phyloP scores from a whole-genome alignment of 2,888 invertebrate species.

The Cantharis rufa region DNA sequence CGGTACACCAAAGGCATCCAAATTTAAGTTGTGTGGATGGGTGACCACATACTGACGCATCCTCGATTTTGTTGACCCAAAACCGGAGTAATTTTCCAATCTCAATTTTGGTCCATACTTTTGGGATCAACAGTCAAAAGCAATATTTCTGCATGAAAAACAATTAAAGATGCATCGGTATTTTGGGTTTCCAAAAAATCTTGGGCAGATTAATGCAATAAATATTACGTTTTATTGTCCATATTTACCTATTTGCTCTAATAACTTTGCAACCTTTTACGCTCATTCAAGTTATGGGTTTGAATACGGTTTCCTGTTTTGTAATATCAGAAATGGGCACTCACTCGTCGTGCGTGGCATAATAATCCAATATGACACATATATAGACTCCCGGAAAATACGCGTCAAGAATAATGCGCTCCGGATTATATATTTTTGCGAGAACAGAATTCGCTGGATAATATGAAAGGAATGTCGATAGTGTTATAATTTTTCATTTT shows the following conservation, averaged over 20 bases:
- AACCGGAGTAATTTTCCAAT: too few species aligned
- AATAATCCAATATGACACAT: constrained; percentile 25
- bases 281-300: background rate
- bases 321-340: constrained; percentile 17
- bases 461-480: constrained; percentile 10
- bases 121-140: too few species aligned
- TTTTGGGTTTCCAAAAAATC: too few species aligned
- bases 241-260: background rate
- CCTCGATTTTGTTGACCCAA: too few species aligned
- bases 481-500: background rate
- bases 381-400: constrained; percentile 29
- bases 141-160: too few species aligned
- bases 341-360: constrained; percentile 12
- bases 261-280: background rate
- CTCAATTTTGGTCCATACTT: too few species aligned
- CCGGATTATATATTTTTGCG: constrained; percentile 24
- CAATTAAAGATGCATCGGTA: too few species aligned
- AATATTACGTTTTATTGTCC: background rate
- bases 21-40: too few species aligned
- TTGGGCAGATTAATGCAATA: too few species aligned
- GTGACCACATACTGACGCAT: too few species aligned
- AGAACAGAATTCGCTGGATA: constrained; percentile 18
- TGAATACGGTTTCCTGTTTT: constrained; percentile 2
- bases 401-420: constrained; percentile 23
- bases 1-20: too few species aligned